phyloP scores from a whole-genome alignment of 2,888 invertebrate genomes.

The Tillus elongatus region DNA sequence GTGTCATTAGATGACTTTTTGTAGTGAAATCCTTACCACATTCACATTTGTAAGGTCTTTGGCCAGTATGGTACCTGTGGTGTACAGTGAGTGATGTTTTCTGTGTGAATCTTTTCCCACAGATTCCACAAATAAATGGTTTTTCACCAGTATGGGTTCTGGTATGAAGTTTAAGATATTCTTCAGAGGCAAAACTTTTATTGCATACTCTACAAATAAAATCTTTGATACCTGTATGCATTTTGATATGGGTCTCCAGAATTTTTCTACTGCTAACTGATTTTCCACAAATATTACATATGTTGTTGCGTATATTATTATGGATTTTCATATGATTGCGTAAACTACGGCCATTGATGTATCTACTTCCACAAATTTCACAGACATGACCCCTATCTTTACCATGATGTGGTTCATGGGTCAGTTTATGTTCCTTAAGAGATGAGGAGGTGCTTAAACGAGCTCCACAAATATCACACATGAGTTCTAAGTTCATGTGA shows the following conservation, averaged over 20 bases:
- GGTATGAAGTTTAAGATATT: constrained; percentile 46
- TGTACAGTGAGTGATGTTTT: constrained; percentile 49
- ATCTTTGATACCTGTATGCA: constrained; percentile 38
- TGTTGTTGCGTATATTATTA: constrained; percentile 25
- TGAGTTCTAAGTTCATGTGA: constrained; percentile 28
- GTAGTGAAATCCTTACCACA: constrained; percentile 52
- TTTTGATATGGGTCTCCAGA: constrained; percentile 36
- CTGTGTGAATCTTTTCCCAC: constrained; percentile 51
- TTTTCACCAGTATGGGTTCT: constrained; percentile 49
- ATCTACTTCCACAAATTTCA: constrained; percentile 42
- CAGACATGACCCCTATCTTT: constrained; percentile 33
- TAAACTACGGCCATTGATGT: constrained; percentile 35
- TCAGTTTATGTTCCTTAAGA: constrained; percentile 30
- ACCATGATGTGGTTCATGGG: constrained; percentile 28
- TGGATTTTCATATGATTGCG: constrained; percentile 32
- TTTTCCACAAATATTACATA: constrained; percentile 37
- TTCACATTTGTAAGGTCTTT: constrained; percentile 47
- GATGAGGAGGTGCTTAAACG: constrained; percentile 26
- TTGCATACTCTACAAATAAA: constrained; percentile 28
- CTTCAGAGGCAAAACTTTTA: constrained; percentile 36
- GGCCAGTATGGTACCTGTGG: constrained; percentile 48
- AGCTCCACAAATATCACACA: constrained; percentile 31
- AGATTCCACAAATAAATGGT: constrained; percentile 48
- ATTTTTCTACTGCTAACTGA: constrained; percentile 33
- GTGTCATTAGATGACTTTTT: constrained; percentile 48